phyloP scores from a whole-genome alignment of 2,888 invertebrate species.

The Melieria picta region DNA sequence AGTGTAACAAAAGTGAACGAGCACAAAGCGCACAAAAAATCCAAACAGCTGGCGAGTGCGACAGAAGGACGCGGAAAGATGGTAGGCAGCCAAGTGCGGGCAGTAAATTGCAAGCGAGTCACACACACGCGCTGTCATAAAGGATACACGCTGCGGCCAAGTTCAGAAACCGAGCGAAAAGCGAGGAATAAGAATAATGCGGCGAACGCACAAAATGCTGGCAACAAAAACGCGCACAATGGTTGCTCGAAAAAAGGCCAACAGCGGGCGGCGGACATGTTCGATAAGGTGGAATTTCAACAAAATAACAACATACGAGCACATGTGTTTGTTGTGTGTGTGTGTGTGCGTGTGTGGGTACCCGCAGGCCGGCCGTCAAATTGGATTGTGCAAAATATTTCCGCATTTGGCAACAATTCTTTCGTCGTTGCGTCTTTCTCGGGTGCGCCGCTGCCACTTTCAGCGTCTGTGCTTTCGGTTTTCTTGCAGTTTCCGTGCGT shows the following conservation, averaged over 20 bases:
- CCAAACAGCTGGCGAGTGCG: too few relatives aligned
- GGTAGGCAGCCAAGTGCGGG: neutral
- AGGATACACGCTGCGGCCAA: neutral
- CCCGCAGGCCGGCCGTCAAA: conserved; percentile 16
- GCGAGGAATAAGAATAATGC: neutral
- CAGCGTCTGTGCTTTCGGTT: too few relatives aligned
- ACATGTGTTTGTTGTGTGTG: neutral
- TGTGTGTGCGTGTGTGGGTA: neutral
- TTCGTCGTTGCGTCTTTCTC: too few relatives aligned
- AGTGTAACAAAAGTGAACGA: conserved; percentile 26
- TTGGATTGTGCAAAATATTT: conserved; percentile 34
- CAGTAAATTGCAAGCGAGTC: conserved; percentile 30
- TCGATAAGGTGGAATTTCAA: neutral
- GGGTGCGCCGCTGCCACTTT: too few relatives aligned
- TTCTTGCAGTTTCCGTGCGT: too few relatives aligned
- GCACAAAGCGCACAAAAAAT: too few relatives aligned
- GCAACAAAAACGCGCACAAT: too few relatives aligned
- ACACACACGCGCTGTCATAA: neutral
- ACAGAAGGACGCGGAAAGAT: neutral
- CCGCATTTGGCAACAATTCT: neutral
- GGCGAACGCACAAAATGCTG: too few relatives aligned
- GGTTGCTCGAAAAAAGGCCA: too few relatives aligned
- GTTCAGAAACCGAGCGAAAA: neutral
- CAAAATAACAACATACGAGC: neutral
- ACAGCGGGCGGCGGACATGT: too few relatives aligned